Conservation (phyloP, 2,113 vertebrate genomes). For the Cryptotis parvus region DNA sequence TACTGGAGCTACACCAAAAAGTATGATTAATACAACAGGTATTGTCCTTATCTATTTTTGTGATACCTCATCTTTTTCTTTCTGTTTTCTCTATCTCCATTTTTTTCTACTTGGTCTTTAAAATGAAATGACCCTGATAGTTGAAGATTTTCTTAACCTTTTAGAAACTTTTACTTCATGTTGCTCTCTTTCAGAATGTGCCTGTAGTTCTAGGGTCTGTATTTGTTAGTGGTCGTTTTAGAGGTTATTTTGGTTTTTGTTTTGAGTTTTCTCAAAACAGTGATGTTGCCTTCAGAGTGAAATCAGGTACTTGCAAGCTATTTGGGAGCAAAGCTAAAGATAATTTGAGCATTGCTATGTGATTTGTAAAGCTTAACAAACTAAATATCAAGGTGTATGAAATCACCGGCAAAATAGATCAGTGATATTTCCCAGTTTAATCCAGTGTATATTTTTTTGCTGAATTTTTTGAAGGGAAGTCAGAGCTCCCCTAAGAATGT, state of each 20-base stretch:
- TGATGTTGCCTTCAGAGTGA: conserved; percentile 24
- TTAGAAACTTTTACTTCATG: conserved; percentile 50
- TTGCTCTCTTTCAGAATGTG: conserved; percentile 24
- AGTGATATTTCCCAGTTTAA: background rate
- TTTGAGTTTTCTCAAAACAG: conserved; percentile 43
- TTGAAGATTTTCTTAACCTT: conserved; percentile 26
- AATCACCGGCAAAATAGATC: conserved; percentile 15
- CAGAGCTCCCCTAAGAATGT: conserved; percentile 44
- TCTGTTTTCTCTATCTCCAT: conserved; percentile 78
- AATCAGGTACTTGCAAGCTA: conserved; percentile 16
- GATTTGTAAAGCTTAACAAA: background rate
- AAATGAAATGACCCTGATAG: conserved; percentile 54
- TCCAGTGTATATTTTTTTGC: background rate
- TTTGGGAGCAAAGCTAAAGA: conserved; percentile 48
- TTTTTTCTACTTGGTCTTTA: conserved; percentile 63
- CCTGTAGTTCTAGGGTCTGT: background rate
- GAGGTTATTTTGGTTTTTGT: background rate
- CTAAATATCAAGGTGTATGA: conserved; percentile 32
- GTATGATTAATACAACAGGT: conserved; percentile 99
- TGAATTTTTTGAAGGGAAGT: background rate
- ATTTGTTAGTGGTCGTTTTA: conserved; percentile 6
- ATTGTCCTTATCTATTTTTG: conserved; percentile 89
- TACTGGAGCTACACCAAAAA: conserved; percentile 94
- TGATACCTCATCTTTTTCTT: conserved; percentile 83
- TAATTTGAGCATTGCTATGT: conserved; percentile 34